Evolutionary conservation across 2,888 invertebrate genomes (phyloP).

Genomic region (Siphlonurus alternatus): DNA sequence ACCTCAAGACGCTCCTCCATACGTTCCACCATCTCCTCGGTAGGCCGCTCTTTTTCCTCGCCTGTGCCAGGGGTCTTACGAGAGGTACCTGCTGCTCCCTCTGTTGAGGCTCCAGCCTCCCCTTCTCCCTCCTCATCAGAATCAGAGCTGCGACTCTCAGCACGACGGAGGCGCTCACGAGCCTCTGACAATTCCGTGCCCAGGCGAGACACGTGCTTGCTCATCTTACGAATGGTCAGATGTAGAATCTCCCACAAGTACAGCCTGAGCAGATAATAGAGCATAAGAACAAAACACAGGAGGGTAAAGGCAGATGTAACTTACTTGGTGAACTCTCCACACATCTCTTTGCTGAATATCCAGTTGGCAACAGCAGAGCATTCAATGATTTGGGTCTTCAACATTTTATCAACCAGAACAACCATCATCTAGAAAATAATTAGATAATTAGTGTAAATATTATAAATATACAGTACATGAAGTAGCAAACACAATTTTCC

Average conservation of each 20-base stretch:
- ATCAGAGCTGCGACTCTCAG: conserved; percentile 32
- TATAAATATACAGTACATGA: not conserved
- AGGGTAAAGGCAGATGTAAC: conserved; percentile 12
- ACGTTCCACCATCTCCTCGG: conserved; percentile 75
- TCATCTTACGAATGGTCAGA: conserved; percentile 91
- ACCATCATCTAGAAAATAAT: conserved; percentile 66
- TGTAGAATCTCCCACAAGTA: conserved; percentile 96
- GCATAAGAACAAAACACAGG: not conserved
- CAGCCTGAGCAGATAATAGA: conserved; percentile 39
- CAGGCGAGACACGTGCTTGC: conserved; percentile 78
- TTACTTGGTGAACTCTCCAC: conserved; percentile 65
- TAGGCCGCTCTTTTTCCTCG: conserved; percentile 41
- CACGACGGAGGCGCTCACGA: conserved; percentile 68
- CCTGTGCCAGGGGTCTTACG: conserved; percentile 12
- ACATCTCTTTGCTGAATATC: conserved; percentile 94
- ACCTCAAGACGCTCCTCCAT: conserved; percentile 92
- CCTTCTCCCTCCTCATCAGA: conserved; percentile 39
- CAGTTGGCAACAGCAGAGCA: conserved; percentile 95
- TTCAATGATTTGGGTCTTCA: conserved; percentile 94
- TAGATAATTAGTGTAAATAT: not conserved
- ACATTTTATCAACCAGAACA: conserved; percentile 88
- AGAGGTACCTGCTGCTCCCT: not conserved
- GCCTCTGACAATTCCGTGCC: conserved; percentile 66
- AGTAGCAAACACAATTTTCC: too few relatives aligned
- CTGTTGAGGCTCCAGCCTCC: conserved; percentile 13